Base-by-base conservation (phyloP, 2,797 vertebrate genomes). In the Cryptoprocta ferox region DNA sequence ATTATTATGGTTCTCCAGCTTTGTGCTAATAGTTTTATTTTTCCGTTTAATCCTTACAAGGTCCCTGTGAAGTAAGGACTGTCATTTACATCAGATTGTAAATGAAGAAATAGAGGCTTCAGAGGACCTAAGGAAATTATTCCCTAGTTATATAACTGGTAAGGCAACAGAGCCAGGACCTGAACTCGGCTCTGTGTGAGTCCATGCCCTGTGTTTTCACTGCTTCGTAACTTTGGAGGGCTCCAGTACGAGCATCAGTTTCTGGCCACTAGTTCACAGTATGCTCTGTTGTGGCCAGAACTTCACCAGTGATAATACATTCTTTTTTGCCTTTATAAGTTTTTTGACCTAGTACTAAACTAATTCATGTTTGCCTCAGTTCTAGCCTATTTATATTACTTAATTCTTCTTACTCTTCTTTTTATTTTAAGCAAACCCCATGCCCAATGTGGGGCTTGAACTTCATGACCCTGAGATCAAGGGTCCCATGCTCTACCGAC, bases 11-110 rank as follows among this genome's bases (percentile, higher is more conserved):
- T 91, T 93, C 48, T 93, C 45, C 35, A 84, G 21, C 39, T 91
- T 15, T 56, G 12, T 95, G 85, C 59, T 96, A 24, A 70, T 89
- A 70, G 35, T 95, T 93, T 68, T 80, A 24, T 84, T 93, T 70
- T 79, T 94, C 4, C 9, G 13, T 86, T 86, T 82, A 45, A 89
- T 91, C 42, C 11, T 76, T 39, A n/a, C 39, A 84, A 85, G 48
- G 21, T n/a, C 16, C 18, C 16, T 18, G 19, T 89, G 35, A 94
- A 24, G 35, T 75, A n/a, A 56, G 24, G 37, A 81, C 42, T 88
- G 1, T 70, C 32, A 73, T 91, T 91, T 80, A 42, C 24, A n/a
- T 95, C 56, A 76, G 61, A 88, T 91, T 75, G 73, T 39, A 95
- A 88, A 63, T 80, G 73, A 92, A 85, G 71, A 85, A 82, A 78